Conservation (phyloP, 2,888 invertebrate genomes). For the Idaea biselata region DNA sequence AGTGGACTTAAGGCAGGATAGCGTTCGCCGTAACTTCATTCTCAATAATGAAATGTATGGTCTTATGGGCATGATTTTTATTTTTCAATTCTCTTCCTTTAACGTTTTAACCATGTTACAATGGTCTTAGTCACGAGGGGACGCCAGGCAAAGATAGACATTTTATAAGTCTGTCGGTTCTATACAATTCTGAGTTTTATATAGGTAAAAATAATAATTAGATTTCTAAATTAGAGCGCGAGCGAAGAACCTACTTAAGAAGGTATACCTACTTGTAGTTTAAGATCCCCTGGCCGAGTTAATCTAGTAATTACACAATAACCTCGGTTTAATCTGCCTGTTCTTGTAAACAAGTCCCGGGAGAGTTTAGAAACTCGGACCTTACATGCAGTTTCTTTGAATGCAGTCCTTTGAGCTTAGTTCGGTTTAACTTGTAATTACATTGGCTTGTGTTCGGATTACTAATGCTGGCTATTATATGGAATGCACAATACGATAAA, state of each 20-base stretch:
- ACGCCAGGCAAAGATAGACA: too few relatives aligned
- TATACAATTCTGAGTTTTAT: too few relatives aligned
- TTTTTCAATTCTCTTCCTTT: too few relatives aligned
- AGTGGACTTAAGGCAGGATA: too few relatives aligned
- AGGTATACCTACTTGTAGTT: not conserved
- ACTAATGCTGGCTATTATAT: not conserved
- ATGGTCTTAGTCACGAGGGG: too few relatives aligned
- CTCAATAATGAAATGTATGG: too few relatives aligned
- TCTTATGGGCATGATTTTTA: too few relatives aligned
- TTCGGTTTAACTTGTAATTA: constrained; percentile 1
- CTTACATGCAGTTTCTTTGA: constrained; percentile 1
- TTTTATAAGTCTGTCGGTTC: too few relatives aligned
- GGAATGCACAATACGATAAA: not conserved
- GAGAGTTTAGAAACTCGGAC: not conserved
- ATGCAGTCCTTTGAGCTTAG: not conserved
- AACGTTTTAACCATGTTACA: too few relatives aligned
- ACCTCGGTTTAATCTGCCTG: not conserved
- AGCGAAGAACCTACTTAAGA: not conserved
- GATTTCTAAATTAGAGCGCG: too few relatives aligned
- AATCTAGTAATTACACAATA: not conserved
- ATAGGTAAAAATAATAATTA: too few relatives aligned
- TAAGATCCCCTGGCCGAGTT: not conserved
- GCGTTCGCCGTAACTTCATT: too few relatives aligned
- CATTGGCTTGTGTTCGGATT: not conserved
- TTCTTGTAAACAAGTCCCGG: not conserved